Conservation (phyloP, 2,888 invertebrate species). For the Aplocera efformata region DNA sequence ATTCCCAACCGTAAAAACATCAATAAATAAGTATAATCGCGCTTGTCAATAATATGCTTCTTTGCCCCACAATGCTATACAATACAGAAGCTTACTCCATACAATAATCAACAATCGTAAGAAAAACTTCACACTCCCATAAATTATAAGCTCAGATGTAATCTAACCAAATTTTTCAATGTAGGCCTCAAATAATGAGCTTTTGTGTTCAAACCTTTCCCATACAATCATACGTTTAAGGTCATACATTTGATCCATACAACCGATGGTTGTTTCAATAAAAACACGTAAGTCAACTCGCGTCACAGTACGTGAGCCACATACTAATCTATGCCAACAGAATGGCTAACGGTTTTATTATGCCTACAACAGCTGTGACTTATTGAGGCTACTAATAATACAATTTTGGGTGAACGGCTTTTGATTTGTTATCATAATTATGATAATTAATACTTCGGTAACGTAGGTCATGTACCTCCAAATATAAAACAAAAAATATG, state of each 20-base stretch:
- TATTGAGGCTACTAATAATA: slow-evolving; percentile 24
- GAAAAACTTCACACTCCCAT: slow-evolving; percentile 12
- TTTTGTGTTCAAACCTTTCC: slow-evolving; percentile 30
- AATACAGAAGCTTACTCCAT: too few relatives aligned
- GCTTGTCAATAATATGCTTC: too few relatives aligned
- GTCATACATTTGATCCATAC: slow-evolving; percentile 54
- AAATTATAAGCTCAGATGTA: slow-evolving; percentile 18
- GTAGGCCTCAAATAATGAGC: slow-evolving; percentile 30
- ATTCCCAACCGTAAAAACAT: too few relatives aligned
- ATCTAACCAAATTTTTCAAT: slow-evolving; percentile 25
- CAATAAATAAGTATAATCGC: too few relatives aligned
- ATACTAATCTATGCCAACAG: slow-evolving; percentile 50
- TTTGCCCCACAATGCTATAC: too few relatives aligned
- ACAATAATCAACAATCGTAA: slow-evolving; percentile 4
- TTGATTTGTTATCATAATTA: too few relatives aligned
- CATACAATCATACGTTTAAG: slow-evolving; percentile 30
- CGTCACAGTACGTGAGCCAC: slow-evolving; percentile 61
- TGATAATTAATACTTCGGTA: too few relatives aligned
- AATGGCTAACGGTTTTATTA: slow-evolving; percentile 43
- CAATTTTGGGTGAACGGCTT: slow-evolving; percentile 34
- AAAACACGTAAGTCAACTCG: slow-evolving; percentile 63
- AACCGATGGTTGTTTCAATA: slow-evolving; percentile 71
- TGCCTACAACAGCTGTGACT: slow-evolving; percentile 41
- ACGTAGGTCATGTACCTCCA: too few relatives aligned
- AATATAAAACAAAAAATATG: too few relatives aligned